Evolutionary conservation across 1,140 invertebrate genomes (phyloP).

Genomic region (Sycobia sp.): DNA sequence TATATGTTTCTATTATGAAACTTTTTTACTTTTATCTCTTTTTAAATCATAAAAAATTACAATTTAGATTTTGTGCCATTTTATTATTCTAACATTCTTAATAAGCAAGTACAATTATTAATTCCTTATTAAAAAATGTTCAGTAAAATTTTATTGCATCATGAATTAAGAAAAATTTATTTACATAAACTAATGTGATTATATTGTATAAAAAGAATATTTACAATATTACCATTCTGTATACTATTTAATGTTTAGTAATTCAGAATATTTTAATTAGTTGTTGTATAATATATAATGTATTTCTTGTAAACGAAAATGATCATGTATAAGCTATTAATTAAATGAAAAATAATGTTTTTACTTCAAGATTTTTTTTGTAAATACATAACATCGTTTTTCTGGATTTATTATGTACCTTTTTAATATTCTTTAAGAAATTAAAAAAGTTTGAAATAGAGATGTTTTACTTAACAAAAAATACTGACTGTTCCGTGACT

Average conservation of each 20-base stretch:
- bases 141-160: neutral
- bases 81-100: slow-evolving; percentile 14
- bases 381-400: slow-evolving; percentile 28
- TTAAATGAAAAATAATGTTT: slow-evolving; percentile 15
- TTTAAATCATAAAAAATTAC: too few species aligned
- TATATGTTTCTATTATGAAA: slow-evolving; percentile 28
- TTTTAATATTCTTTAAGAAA: slow-evolving; percentile 16
- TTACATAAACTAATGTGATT: slow-evolving; percentile 15
- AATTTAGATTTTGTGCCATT: slow-evolving; percentile 26
- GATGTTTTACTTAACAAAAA: slow-evolving; percentile 20
- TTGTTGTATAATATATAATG: slow-evolving; percentile 18
- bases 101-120: neutral
- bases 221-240: slow-evolving; percentile 22
- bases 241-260: slow-evolving; percentile 24
- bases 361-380: slow-evolving; percentile 23
- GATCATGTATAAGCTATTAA: slow-evolving; percentile 21
- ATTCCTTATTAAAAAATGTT: slow-evolving; percentile 5
- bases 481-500: slow-evolving; percentile 28
- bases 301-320: slow-evolving; percentile 27
- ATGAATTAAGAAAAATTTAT: slow-evolving; percentile 12
- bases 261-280: slow-evolving; percentile 22
- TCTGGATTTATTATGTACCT: slow-evolving; percentile 19
- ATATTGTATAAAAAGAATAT: slow-evolving; percentile 24
- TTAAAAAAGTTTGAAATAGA: slow-evolving; percentile 17
- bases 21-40: slow-evolving; percentile 16